Evolutionary conservation across 1,140 invertebrate genomes (phyloP), one percentile per base, ranked within the genome.

Genomic region (Papilio helenus): DNA sequence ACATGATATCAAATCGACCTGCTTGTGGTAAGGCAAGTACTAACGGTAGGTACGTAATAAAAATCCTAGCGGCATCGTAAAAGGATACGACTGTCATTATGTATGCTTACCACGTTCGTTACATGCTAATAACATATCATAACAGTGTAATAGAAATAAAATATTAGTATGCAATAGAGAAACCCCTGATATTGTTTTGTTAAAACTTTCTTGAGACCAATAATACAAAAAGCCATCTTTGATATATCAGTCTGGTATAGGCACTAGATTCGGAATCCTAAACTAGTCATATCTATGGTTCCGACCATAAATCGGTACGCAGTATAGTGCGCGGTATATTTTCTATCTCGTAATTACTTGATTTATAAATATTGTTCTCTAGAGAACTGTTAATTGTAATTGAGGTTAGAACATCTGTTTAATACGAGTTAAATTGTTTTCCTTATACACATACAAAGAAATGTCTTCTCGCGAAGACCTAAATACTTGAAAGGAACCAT

Each of bases 1-100:
- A 77, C 76, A 77, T 61, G 76, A 77, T 61, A 65, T 77, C 34
- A 34, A 77, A 39, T 65, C 55, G 76, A 61, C 76, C 76, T 77
- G 76, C 76, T 61, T 77, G 76, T 39, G 76, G 76, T 77, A 44
- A 77, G n/a, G 29, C 51, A 61, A 77, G 49, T 61, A 51, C 55
- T 18, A 34, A n/a, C 44, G 39, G n/a, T 61, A 68, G n/a, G 20
- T 44, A 74, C 51, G 76, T 77, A 77, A 77, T 65, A 61, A 65
- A 77, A 77, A 77, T 77, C 76, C 76, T 65, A n/a, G 34, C 39
- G 3, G 18, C 49, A 14, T 76, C 73, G 73, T 76, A 76, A 77
- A 77, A 77, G 76, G 76, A 65, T 77, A 77, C 76, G 34, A 46
- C 34, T 34, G 14, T 42, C 76, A 49, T 74, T 51, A 74, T 29